These are phyloP conservation scores for Chelonoidis abingdonii DNA, from an alignment of 2,113 vertebrate genomes.

Conservation along the genomic window DNA sequence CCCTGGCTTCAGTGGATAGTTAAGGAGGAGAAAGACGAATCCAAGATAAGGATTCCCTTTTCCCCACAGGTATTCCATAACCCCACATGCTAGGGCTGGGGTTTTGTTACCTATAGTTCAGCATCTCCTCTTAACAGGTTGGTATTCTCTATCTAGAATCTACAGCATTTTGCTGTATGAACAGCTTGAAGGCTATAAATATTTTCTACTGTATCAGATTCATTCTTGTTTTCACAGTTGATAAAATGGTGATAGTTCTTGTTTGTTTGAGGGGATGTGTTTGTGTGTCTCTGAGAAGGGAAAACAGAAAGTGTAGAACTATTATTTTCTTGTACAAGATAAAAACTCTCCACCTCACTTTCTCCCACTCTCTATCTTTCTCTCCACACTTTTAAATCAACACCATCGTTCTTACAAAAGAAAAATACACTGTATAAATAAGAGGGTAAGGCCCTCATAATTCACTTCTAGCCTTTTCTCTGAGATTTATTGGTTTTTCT, in stretches of 20 bases:
- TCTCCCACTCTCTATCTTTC: neutral
- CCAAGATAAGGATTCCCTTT: neutral
- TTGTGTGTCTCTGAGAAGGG: neutral
- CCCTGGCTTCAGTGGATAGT: neutral
- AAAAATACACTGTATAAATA: neutral
- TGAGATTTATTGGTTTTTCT: slow-evolving; percentile 50
- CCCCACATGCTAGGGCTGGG: neutral
- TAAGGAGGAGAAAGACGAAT: neutral
- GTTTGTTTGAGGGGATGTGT: neutral
- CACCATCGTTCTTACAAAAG: slow-evolving; percentile 16
- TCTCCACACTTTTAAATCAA: slow-evolving; percentile 26
- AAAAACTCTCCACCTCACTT: neutral
- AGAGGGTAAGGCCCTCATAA: neutral
- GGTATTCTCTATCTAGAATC: neutral
- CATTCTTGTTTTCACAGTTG: neutral
- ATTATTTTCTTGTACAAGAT: neutral
- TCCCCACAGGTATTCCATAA: neutral
- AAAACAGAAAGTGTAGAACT: neutral
- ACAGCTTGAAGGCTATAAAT: neutral
- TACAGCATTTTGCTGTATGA: neutral
- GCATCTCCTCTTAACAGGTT: neutral
- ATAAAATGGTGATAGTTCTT: neutral
- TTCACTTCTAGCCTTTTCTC: slow-evolving; percentile 24
- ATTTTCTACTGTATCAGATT: neutral
- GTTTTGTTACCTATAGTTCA: neutral